Base-by-base conservation (phyloP, 2,888 invertebrate species). In the Disparrhopalites patrizii region DNA sequence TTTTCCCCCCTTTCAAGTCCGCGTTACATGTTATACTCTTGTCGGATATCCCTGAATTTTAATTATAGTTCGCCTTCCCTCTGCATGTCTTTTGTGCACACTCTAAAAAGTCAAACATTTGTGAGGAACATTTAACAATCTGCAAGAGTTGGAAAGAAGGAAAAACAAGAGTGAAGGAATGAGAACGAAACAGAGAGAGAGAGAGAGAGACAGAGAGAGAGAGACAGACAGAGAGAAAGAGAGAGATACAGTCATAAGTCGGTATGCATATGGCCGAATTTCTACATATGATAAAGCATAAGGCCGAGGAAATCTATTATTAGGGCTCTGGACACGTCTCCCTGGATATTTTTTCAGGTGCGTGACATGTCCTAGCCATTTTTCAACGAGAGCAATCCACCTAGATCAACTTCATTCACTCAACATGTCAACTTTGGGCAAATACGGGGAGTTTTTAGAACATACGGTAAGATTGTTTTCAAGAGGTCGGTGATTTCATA, bases 391-490 rank as follows among this genome's bases (percentile, higher is more conserved):
- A 66, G 52, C 54, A 70, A 70, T 65, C 52, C 54, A 68, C 36
- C 67, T 67, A 67, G 61, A 62, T 54, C 31, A 68, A 65, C 56
- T 57, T 67, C 60, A 67, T 57, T 27, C 23, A 25, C 30, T 65
- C 68, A 57, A 63, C 60, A 30, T 54, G 23, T 51, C 65, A 64
- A 65, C 63, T 65, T 67, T 65, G 62, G 54, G 63, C 52, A 58
- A 68, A 68, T 69, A 68, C 69, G 64, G 54, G 20, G 47, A 61
- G 60, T 71, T 71, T 62, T 68, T 55, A 68, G 63, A 69, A 60
- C 71, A 71, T 71, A 66, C 63, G 71, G 71, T 64, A 57, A n/a
- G 51, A 66, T 20, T 65, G 66, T 62, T 64, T 68, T 66, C 58
- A 47, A 60, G 65, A 55, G 36, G 62, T 61, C 61, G 61, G 61